Evolutionary conservation across 2,888 invertebrate genomes (phyloP), one percentile per base, ranked within the genome.

Genomic region (Hemaris fuciformis): DNA sequence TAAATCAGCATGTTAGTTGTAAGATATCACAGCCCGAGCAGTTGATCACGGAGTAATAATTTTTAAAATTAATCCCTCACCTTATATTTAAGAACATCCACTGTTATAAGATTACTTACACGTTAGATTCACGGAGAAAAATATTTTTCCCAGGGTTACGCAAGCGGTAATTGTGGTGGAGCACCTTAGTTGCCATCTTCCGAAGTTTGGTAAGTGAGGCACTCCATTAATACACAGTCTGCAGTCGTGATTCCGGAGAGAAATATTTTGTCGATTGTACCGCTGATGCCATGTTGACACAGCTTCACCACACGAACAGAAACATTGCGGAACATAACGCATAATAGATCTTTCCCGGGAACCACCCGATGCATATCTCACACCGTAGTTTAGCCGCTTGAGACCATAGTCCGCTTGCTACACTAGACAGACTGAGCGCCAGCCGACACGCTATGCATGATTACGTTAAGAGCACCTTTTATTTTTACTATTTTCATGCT

Each of bases 111-210:
- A 85, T 87, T 81, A 88, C 87, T 90, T 88, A 88, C 92, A 92
- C 92, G 91, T 91, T 91, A 91, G 91, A 92, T 92, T 92, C 90
- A 92, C 92, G 92, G 91, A 89, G 88, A 91, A 89, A 85, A 91
- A 92, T 92, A 91, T 92, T 92, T 92, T 92, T 84, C 91, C 92
- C 91, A 91, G 92, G 91, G 91, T 92, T 92, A 91, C 91, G 91
- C 91, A 91, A 91, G 91, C 92, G 92, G 92, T 92, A 91, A 88
- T 88, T 91, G 91, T 91, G 91, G 91, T 91, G 92, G 92, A 91
- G 91, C 87, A 91, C 92, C 92, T 92, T 91, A 91, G 85, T 91
- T 91, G 92, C 92, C 91, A 91, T 91, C 91, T 84, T 89, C 89
- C 88, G 91, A 91, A 89, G 90, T 91, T 91, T 90, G 91, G 92